phyloP scores from a whole-genome alignment of 2,113 vertebrate genomes.

The Epinephelus fuscoguttatus region DNA sequence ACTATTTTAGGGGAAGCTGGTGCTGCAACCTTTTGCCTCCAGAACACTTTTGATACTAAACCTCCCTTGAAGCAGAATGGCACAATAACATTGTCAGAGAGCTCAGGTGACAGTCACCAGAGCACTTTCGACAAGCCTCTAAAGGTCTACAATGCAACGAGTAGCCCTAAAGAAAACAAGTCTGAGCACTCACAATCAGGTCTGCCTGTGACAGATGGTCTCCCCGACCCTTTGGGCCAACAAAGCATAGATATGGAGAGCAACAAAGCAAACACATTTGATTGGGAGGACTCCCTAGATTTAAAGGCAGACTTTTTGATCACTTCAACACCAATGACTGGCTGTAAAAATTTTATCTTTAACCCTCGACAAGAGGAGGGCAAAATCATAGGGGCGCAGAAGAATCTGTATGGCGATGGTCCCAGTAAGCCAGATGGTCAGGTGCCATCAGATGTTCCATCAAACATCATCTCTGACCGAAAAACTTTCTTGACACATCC shows the following conservation, averaged over 20 bases:
- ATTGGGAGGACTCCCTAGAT: conserved; percentile 67
- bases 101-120: not conserved
- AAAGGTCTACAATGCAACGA: not conserved
- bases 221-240: conserved; percentile 1
- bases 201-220: not conserved
- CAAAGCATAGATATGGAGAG: not conserved
- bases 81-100: conserved; percentile 52
- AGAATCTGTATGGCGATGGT: conserved; percentile 47
- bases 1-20: not conserved
- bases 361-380: not conserved
- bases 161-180: not conserved
- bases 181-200: conserved; percentile 19
- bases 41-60: conserved; percentile 57
- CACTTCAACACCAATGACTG: conserved; percentile 72
- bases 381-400: conserved; percentile 3
- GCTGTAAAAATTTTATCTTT: conserved; percentile 22
- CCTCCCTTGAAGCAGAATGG: conserved; percentile 26
- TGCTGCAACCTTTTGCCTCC: not conserved
- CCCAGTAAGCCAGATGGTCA: conserved; percentile 3
- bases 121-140: not conserved
- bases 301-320: conserved; percentile 27
- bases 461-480: conserved; percentile 50
- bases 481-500: conserved; percentile 53
- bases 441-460: not conserved
- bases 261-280: conserved; percentile 38